phyloP scores from a whole-genome alignment of 2,888 invertebrate species.

The Trichopoda pennipes region DNA sequence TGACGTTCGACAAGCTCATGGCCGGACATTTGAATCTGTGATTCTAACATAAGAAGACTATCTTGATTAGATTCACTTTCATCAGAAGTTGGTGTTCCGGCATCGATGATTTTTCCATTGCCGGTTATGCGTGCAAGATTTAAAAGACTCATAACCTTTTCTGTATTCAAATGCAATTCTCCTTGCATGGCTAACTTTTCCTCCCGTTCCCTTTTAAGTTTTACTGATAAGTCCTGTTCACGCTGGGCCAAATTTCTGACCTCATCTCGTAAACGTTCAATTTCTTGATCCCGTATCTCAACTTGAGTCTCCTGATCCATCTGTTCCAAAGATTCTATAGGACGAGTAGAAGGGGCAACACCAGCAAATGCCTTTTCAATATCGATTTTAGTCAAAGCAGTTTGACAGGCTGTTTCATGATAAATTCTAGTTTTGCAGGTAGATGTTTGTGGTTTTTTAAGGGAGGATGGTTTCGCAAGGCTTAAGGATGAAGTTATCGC shows the following conservation, averaged over 20 bases:
- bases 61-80: conserved; percentile 83
- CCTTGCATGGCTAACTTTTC: conserved; percentile 88
- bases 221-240: conserved; percentile 84
- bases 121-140: conserved; percentile 79
- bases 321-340: conserved; percentile 81
- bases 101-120: conserved; percentile 67
- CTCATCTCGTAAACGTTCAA: conserved; percentile 84
- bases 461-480: conserved; percentile 60
- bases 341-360: conserved; percentile 77
- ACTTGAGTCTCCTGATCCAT: conserved; percentile 84
- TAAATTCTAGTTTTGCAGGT: conserved; percentile 86
- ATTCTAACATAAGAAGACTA: conserved; percentile 88
- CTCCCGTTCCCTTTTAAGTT: conserved; percentile 86
- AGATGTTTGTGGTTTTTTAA: conserved; percentile 76
- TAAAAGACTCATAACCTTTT: conserved; percentile 85
- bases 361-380: conserved; percentile 88
- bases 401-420: conserved; percentile 90
- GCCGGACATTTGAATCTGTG: conserved; percentile 88
- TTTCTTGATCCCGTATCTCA: conserved; percentile 84
- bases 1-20: conserved; percentile 89
- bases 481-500: conserved; percentile 56
- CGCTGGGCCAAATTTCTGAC: conserved; percentile 84
- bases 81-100: conserved; percentile 80
- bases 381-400: conserved; percentile 87
- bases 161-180: conserved; percentile 88